These are phyloP conservation scores for Drosophila macrothrix DNA, from an alignment of 2,888 invertebrate species.

Conservation along the genomic window DNA sequence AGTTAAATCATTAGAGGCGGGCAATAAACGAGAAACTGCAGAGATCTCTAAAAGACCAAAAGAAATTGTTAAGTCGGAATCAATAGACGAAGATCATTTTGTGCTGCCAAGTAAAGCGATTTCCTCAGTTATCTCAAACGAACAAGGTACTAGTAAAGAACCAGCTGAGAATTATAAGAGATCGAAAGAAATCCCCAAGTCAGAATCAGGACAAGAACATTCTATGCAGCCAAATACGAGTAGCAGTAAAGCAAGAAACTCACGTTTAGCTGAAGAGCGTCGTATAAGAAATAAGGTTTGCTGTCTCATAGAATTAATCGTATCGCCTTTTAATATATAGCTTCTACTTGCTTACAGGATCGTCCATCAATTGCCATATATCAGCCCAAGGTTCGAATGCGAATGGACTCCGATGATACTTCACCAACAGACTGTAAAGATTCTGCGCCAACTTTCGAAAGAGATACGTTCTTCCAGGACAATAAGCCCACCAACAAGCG, in stretches of 20 bases:
- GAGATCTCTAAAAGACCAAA: conserved; percentile 2
- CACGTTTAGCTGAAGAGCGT: conserved; percentile 73
- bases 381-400: conserved; percentile 88
- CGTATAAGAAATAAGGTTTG: conserved; percentile 84
- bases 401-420: conserved; percentile 70
- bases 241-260: conserved; percentile 22
- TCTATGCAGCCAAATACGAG: conserved; percentile 1
- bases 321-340: not conserved
- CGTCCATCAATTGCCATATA: conserved; percentile 96
- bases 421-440: conserved; percentile 42
- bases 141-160: conserved; percentile 9
- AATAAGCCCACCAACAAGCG: conserved; percentile 49
- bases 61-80: not conserved
- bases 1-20: conserved; percentile 8
- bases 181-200: conserved; percentile 14
- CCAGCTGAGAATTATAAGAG: not conserved
- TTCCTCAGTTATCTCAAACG: not conserved
- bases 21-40: conserved; percentile 12
- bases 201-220: conserved; percentile 9
- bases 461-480: conserved; percentile 24
- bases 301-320: not conserved
- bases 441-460: conserved; percentile 38
- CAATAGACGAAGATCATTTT: not conserved
- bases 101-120: not conserved
- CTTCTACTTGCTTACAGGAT: conserved; percentile 86